phyloP scores from a whole-genome alignment of 2,888 invertebrate genomes.

The Bellardia pandia region DNA sequence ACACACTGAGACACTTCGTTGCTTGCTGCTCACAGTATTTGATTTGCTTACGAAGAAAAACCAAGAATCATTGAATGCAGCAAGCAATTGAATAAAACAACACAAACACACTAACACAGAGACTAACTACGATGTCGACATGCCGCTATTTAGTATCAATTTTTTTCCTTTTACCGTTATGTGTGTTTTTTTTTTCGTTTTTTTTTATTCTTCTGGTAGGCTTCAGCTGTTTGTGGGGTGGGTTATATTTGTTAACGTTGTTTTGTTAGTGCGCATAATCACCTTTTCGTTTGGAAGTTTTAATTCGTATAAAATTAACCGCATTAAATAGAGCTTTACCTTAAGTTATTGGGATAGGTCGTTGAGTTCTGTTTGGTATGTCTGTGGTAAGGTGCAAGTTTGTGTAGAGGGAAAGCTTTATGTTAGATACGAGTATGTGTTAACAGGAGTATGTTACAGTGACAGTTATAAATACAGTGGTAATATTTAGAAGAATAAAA shows the following conservation, averaged over 20 bases:
- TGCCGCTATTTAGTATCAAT: slow-evolving; percentile 64
- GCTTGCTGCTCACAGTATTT: slow-evolving; percentile 4
- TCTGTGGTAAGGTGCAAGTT: background rate
- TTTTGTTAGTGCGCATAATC: slow-evolving; percentile 42
- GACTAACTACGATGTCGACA: slow-evolving; percentile 59
- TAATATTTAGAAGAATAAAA: background rate
- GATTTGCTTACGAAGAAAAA: background rate
- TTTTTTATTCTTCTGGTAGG: background rate
- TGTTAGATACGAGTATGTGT: background rate
- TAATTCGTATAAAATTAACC: slow-evolving; percentile 24
- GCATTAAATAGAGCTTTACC: slow-evolving; percentile 49
- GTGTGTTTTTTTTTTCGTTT: background rate
- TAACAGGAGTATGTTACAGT: background rate
- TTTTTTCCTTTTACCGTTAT: background rate
- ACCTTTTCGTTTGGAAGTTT: slow-evolving; percentile 54
- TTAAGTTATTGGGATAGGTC: slow-evolving; percentile 61
- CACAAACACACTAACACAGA: background rate
- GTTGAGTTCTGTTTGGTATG: background rate
- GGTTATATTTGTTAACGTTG: slow-evolving; percentile 52
- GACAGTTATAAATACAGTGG: background rate
- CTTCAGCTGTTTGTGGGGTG: slow-evolving; percentile 56
- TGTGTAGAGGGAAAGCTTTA: slow-evolving; percentile 9
- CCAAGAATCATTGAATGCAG: slow-evolving; percentile 54
- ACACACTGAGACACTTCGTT: slow-evolving; percentile 15
- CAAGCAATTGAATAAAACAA: slow-evolving; percentile 46